Conservation (phyloP, 2,888 invertebrate species). For the Agriotes lineatus region DNA sequence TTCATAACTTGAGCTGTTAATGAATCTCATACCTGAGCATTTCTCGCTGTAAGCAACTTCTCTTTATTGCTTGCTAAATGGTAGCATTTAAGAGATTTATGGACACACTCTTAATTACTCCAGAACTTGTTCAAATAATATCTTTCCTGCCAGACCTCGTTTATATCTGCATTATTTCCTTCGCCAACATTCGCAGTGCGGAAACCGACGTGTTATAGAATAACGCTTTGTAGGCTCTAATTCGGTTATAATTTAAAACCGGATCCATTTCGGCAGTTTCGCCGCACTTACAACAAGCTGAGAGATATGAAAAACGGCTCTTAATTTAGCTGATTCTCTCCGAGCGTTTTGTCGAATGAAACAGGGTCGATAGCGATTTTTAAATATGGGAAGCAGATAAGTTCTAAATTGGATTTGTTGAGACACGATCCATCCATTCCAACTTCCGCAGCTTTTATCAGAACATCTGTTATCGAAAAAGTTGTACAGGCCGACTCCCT, state of each 20-base stretch:
- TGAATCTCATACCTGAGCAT: constrained; percentile 33
- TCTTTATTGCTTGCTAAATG: constrained; percentile 38
- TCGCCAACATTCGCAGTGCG: not conserved
- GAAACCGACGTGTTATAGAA: not conserved
- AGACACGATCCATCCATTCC: constrained; percentile 28
- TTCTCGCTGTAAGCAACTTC: constrained; percentile 32
- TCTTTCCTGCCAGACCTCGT: constrained; percentile 25
- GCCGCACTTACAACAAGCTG: too few species aligned
- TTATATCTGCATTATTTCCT: constrained; percentile 17
- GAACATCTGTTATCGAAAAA: constrained; percentile 27
- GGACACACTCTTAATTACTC: constrained; percentile 34
- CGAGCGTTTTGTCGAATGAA: not conserved
- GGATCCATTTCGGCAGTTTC: too few species aligned
- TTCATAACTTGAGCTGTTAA: constrained; percentile 28
- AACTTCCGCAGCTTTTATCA: constrained; percentile 24
- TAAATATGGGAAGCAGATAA: constrained; percentile 22
- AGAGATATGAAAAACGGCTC: too few species aligned
- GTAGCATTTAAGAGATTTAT: constrained; percentile 34
- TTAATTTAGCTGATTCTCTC: not conserved
- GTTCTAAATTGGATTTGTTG: constrained; percentile 24
- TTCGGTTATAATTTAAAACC: too few species aligned
- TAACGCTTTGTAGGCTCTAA: too few species aligned
- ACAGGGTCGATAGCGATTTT: constrained; percentile 2
- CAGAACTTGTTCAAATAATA: constrained; percentile 35
- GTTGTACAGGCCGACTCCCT: constrained; percentile 2